These are phyloP conservation scores for Heliconius nattereri DNA, from an alignment of 1,140 invertebrate species.

Conservation along the genomic window DNA sequence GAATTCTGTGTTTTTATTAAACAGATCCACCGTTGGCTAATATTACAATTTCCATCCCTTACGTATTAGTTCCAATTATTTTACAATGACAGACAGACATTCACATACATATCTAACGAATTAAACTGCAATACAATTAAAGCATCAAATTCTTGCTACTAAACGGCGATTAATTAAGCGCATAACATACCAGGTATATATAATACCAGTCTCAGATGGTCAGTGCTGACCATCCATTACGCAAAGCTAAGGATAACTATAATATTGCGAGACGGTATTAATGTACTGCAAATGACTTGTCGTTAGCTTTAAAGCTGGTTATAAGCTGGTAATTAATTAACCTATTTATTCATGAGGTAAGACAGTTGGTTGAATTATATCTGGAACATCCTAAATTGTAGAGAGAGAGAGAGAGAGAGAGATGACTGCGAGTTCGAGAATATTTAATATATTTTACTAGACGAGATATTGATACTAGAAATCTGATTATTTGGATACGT, in stretches of 20 bases:
- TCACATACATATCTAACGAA: background rate
- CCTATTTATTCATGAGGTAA: constrained; percentile 43
- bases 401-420: background rate
- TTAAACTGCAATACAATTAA: background rate
- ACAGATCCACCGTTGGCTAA: no score
- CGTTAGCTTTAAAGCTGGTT: constrained; percentile 60
- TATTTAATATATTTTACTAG: no score
- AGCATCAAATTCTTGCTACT: constrained; percentile 33
- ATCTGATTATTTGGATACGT: no score
- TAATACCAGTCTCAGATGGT: constrained; percentile 74
- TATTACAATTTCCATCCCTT: no score
- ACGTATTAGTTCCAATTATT: no score
- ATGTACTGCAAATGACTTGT: constrained; percentile 73
- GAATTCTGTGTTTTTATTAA: no score
- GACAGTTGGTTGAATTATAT: background rate
- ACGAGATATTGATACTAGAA: no score
- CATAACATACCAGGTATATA: constrained; percentile 51
- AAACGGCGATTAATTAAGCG: constrained; percentile 50
- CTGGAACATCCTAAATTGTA: background rate
- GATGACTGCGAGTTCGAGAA: background rate
- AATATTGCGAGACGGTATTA: constrained; percentile 60
- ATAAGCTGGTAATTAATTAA: constrained; percentile 59
- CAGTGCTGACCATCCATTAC: constrained; percentile 64
- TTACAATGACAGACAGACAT: background rate
- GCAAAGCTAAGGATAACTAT: constrained; percentile 70